Percentiles rank a stretch among this genome's conserved stretches.
phyloP scores from a whole-genome alignment of 37 sponge, comb jelly and placozoan species.

The Eunapius fragilis region DNA sequence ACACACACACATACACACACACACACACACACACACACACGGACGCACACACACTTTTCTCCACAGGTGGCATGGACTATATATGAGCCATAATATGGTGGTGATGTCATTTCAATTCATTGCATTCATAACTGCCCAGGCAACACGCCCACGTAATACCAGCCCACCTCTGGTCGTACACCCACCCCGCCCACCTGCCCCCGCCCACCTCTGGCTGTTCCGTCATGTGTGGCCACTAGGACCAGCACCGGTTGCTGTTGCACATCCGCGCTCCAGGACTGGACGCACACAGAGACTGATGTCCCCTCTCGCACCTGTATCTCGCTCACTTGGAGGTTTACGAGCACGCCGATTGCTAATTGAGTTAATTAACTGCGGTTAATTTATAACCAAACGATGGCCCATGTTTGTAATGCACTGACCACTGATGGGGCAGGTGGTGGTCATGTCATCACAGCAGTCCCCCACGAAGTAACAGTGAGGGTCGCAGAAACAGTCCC shows the following conservation, averaged over 20 bases:
- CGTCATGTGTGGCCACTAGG: constrained; percentile 5
- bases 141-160: no score
- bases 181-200: no score
- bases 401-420: background rate
- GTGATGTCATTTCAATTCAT: no score
- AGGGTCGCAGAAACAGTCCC: background rate
- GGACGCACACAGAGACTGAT: background rate
- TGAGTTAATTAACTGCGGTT: background rate
- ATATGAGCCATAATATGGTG: no score
- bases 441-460: background rate
- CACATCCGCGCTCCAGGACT: background rate
- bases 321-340: background rate
- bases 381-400: background rate
- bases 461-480: background rate
- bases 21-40: constrained; percentile 51
- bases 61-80: no score
- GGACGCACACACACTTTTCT: constrained; percentile 37
- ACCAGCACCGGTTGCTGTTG: background rate
- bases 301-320: background rate
- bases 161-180: no score
- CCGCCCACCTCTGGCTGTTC: constrained; percentile 29
- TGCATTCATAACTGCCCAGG: no score
- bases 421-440: background rate
- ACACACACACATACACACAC: constrained; percentile 15
- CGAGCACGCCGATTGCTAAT: background rate